These are phyloP conservation scores for Gryllus longicercus DNA, from an alignment of 2,888 invertebrate genomes.

Conservation along the genomic window DNA sequence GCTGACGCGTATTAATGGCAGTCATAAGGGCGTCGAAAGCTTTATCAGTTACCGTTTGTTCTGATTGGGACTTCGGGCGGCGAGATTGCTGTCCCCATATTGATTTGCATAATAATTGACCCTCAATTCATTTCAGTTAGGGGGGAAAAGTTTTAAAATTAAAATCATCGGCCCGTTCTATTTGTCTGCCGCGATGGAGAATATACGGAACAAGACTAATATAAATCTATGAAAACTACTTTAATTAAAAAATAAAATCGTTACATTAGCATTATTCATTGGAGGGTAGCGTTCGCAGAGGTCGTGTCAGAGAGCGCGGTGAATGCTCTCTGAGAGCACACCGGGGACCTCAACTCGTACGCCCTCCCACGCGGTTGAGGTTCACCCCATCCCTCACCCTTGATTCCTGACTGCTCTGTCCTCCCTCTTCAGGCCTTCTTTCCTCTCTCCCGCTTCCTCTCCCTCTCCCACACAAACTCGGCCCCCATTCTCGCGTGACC, in stretches of 20 bases:
- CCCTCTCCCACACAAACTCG: too few relatives aligned
- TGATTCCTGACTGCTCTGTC: too few relatives aligned
- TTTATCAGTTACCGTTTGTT: conserved; percentile 17
- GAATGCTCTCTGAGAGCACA: too few relatives aligned
- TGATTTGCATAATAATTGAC: conserved; percentile 5
- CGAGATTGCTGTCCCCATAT: neutral
- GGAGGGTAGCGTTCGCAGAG: neutral
- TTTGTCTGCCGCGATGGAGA: neutral
- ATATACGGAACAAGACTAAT: neutral
- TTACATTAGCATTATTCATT: conserved; percentile 17
- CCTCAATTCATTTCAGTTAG: neutral
- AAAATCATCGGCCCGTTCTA: neutral
- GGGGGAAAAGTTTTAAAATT: conserved; percentile 17
- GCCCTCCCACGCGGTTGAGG: too few relatives aligned
- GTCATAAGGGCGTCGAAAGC: neutral
- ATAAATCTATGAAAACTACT: neutral
- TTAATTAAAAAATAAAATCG: neutral
- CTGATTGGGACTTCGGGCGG: neutral
- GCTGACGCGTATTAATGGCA: neutral
- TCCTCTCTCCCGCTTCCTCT: too few relatives aligned
- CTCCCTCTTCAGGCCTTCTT: too few relatives aligned
- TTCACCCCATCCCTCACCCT: too few relatives aligned
- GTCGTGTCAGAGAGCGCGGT: too few relatives aligned
- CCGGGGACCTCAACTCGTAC: too few relatives aligned
- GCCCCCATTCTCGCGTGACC: too few relatives aligned